Evolutionary conservation across 2,797 vertebrate species (phyloP).

Genomic region (Cuniculus paca): DNA sequence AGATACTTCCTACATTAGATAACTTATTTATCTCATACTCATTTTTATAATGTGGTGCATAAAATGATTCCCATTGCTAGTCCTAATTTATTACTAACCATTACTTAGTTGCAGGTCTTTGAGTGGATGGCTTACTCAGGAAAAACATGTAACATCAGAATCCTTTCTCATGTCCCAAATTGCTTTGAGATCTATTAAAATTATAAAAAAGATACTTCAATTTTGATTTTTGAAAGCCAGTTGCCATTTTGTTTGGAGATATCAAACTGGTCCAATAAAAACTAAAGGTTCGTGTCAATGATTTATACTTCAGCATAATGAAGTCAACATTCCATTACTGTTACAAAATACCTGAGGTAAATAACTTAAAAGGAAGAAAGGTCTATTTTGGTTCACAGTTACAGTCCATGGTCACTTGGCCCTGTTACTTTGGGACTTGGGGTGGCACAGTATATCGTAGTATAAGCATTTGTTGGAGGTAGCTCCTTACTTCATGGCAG

Average conservation of each 20-base stretch:
- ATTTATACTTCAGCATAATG: not conserved
- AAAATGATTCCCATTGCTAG: not conserved
- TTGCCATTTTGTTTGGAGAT: conserved; percentile 38
- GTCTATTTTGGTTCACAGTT: not conserved
- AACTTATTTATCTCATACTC: conserved; percentile 24
- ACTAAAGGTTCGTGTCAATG: not conserved
- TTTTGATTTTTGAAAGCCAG: not conserved
- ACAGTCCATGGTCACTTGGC: not conserved
- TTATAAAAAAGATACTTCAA: not conserved
- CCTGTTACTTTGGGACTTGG: not conserved
- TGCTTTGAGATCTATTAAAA: conserved; percentile 30
- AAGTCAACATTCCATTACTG: not conserved
- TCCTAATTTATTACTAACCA: not conserved
- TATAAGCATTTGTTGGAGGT: no score
- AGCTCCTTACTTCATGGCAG: not conserved
- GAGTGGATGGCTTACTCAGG: not conserved
- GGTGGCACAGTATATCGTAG: not conserved
- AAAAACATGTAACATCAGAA: not conserved
- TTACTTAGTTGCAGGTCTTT: not conserved
- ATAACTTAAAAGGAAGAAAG: not conserved
- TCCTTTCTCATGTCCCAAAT: not conserved
- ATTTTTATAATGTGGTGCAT: not conserved
- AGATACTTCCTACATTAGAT: not conserved
- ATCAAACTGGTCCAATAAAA: not conserved
- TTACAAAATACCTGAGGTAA: not conserved